A percentile compares a stretch with the other conserved stretches of the same genome.
These are phyloP conservation scores for Poecilia wingei DNA, from an alignment of 2,797 vertebrate species.

Conservation along the genomic window DNA sequence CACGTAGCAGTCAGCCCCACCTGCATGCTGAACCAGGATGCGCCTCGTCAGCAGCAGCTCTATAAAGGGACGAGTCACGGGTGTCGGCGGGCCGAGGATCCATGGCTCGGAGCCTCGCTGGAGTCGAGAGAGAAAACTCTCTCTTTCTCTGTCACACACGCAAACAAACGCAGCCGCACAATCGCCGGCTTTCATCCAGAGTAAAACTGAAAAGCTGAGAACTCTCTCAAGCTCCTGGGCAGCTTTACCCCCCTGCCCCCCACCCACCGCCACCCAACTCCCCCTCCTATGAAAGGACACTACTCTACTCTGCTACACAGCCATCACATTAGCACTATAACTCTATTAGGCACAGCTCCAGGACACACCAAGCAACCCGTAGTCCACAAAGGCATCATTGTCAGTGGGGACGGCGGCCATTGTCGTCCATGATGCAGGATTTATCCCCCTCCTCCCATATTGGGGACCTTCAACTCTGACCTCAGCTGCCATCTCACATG, in stretches of 20 bases:
- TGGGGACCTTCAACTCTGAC: constrained; percentile 79
- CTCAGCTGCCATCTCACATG: constrained; percentile 70
- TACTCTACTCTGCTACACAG: constrained; percentile 64
- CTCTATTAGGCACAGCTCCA: constrained; percentile 82
- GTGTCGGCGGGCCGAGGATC: constrained; percentile 47
- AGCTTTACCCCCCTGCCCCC: constrained; percentile 32
- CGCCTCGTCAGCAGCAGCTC: constrained; percentile 43
- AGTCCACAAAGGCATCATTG: constrained; percentile 79
- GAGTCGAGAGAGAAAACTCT: constrained; percentile 55
- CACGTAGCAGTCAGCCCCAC: constrained; percentile 25
- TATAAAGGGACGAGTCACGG: constrained; percentile 47
- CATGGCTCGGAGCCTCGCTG: constrained; percentile 45
- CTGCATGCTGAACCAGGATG: constrained; percentile 24
- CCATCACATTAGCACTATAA: constrained; percentile 79
- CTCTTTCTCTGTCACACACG: constrained; percentile 28
- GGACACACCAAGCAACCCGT: constrained; percentile 75
- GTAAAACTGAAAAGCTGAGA: constrained; percentile 67
- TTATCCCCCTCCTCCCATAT: constrained; percentile 77
- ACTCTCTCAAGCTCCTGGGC: constrained; percentile 67
- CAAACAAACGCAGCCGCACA: constrained; percentile 48
- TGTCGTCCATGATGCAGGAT: constrained; percentile 76
- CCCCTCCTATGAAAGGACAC: constrained; percentile 66
- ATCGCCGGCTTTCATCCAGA: constrained; percentile 68
- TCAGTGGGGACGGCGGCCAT: constrained; percentile 73
- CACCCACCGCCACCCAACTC: background rate